A percentile compares a stretch with the other conserved stretches of the same genome.
Conservation (phyloP, 2,797 vertebrate genomes). For the Enteromius unitaeniatus region DNA sequence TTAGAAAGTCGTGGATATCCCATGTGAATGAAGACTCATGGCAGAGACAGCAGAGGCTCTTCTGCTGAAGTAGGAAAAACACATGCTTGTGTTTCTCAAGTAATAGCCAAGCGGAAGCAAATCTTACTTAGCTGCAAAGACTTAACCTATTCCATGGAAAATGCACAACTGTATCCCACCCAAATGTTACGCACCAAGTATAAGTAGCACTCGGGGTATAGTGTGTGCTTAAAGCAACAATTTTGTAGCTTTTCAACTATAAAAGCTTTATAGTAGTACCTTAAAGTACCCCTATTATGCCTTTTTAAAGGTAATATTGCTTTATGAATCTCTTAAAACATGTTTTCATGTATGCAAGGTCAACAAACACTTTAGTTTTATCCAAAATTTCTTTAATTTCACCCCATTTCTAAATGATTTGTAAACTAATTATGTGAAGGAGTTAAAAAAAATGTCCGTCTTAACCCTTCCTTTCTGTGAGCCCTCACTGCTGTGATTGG, state of each 20-base stretch:
- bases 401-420: too few relatives aligned
- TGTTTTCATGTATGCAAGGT: too few relatives aligned
- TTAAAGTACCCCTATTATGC: too few relatives aligned
- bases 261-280: neutral
- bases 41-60: constrained; percentile 60
- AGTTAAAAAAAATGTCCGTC: too few relatives aligned
- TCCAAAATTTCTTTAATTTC: too few relatives aligned
- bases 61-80: constrained; percentile 37
- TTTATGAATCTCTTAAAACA: too few relatives aligned
- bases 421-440: too few relatives aligned
- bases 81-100: neutral
- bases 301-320: too few relatives aligned
- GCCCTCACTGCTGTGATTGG: neutral
- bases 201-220: neutral
- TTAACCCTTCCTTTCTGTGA: too few relatives aligned
- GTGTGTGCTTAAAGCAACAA: neutral
- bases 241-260: neutral
- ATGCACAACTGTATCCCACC: neutral
- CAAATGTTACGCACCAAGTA: too few relatives aligned
- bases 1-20: neutral
- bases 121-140: too few relatives aligned
- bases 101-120: neutral
- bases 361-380: too few relatives aligned
- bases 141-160: neutral
- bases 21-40: constrained; percentile 9